phyloP scores from a whole-genome alignment of 2,113 vertebrate species.

The Axis porcinus region DNA sequence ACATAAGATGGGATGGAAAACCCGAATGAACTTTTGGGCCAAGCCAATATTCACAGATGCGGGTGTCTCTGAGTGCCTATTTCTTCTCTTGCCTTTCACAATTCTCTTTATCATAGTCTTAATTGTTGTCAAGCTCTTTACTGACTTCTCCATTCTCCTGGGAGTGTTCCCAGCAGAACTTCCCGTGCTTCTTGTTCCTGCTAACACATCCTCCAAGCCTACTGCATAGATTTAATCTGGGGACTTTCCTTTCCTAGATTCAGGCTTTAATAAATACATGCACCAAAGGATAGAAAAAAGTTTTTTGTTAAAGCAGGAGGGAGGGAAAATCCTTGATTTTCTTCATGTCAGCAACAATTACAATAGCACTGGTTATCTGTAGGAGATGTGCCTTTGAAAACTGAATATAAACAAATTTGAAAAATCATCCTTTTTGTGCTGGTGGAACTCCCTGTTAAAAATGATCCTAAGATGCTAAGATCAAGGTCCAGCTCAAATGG shows the following conservation, averaged over 20 bases:
- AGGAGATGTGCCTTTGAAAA: not conserved
- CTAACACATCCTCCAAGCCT: not conserved
- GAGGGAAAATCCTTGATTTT: not conserved
- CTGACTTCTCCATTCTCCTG: not conserved
- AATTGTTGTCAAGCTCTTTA: not conserved
- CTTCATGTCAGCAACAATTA: not conserved
- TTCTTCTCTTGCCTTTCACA: not conserved
- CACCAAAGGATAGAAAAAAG: not conserved
- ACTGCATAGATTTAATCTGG: not conserved
- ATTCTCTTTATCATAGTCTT: not conserved
- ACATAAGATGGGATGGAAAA: not conserved
- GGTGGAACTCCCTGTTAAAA: not conserved
- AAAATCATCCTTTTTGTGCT: not conserved
- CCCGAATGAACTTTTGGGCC: not conserved
- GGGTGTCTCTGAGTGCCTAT: not conserved
- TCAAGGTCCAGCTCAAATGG: not conserved
- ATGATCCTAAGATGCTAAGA: not conserved
- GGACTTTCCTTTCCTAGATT: not conserved
- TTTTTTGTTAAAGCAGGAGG: not conserved
- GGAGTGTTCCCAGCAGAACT: not conserved
- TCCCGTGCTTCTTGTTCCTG: not conserved
- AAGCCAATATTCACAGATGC: not conserved
- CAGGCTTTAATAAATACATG: not conserved
- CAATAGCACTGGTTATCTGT: not conserved
- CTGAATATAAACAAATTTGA: not conserved